Conservation (phyloP, 1,140 invertebrate genomes). For the Formica exsecta region DNA sequence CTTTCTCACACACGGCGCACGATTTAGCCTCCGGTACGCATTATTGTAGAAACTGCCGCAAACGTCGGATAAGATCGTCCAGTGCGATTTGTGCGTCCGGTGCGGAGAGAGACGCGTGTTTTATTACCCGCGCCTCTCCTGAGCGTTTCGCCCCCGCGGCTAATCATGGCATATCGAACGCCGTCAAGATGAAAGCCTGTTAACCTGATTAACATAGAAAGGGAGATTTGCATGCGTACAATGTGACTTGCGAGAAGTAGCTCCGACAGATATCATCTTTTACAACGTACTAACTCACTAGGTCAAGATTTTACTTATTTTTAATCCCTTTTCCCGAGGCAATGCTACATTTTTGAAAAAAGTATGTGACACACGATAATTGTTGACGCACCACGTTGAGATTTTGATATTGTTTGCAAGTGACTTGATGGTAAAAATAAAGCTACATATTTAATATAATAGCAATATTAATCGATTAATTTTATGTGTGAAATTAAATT, state of each 20-base stretch:
- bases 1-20: conserved; percentile 22
- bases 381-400: neutral
- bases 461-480: neutral
- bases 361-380: neutral
- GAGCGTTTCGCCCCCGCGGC: conserved; percentile 10
- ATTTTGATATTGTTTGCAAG: neutral
- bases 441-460: neutral
- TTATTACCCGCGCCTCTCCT: neutral
- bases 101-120: neutral
- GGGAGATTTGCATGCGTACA: conserved; percentile 53
- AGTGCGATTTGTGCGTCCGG: conserved; percentile 28
- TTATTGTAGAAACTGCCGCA: conserved; percentile 1
- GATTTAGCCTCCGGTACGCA: neutral
- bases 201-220: conserved; percentile 55
- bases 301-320: conserved; percentile 42
- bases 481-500: neutral
- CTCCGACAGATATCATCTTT: conserved; percentile 29
- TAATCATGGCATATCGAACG: conserved; percentile 43
- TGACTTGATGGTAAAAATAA: neutral
- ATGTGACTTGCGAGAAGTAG: conserved; percentile 39
- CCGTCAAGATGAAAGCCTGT: conserved; percentile 46
- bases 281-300: conserved; percentile 27
- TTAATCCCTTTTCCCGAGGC: neutral
- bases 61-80: conserved; percentile 14
- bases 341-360: neutral